Evolutionary conservation across 2,797 vertebrate species (phyloP).

Genomic region (Lycodopsis pacificus): DNA sequence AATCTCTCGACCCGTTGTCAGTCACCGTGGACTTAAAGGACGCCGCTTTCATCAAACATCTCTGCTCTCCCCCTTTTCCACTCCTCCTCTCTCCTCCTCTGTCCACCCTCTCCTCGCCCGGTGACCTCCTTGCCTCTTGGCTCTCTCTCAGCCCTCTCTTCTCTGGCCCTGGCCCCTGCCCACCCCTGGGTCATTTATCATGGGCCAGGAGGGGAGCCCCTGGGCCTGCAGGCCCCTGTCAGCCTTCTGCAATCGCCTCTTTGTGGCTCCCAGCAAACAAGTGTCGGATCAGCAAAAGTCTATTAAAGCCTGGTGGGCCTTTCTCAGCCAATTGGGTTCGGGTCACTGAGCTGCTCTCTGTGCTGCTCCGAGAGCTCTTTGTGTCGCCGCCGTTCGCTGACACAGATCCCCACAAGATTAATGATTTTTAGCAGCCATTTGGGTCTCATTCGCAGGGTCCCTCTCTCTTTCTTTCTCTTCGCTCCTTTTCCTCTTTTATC

Average conservation of each 20-base stretch:
- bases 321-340: slow-evolving; percentile 99
- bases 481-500: slow-evolving; percentile 54
- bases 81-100: slow-evolving; percentile 39
- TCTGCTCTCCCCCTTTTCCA: slow-evolving; percentile 37
- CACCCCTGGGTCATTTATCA: slow-evolving; percentile 97
- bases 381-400: slow-evolving; percentile 92
- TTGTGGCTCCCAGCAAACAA: slow-evolving; percentile 99
- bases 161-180: slow-evolving; percentile 76
- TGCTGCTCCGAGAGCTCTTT: slow-evolving; percentile 92
- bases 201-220: slow-evolving; percentile 93
- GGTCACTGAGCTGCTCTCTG: slow-evolving; percentile 99
- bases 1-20: slow-evolving; percentile 34
- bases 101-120: slow-evolving; percentile 55
- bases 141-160: slow-evolving; percentile 73
- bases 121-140: slow-evolving; percentile 68
- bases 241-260: slow-evolving; percentile 96
- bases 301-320: slow-evolving; percentile 99
- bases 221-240: slow-evolving; percentile 95
- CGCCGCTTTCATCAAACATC: slow-evolving; percentile 31
- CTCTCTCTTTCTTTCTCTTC: slow-evolving; percentile 62
- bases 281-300: slow-evolving; percentile 99
- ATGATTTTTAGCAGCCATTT: slow-evolving; percentile 93
- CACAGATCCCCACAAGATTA: slow-evolving; percentile 96
- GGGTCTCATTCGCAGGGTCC: slow-evolving; percentile 75
- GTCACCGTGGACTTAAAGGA: slow-evolving; percentile 1